These are phyloP conservation scores for Mirounga angustirostris DNA, from an alignment of 2,113 vertebrate genomes.

Conservation along the genomic window DNA sequence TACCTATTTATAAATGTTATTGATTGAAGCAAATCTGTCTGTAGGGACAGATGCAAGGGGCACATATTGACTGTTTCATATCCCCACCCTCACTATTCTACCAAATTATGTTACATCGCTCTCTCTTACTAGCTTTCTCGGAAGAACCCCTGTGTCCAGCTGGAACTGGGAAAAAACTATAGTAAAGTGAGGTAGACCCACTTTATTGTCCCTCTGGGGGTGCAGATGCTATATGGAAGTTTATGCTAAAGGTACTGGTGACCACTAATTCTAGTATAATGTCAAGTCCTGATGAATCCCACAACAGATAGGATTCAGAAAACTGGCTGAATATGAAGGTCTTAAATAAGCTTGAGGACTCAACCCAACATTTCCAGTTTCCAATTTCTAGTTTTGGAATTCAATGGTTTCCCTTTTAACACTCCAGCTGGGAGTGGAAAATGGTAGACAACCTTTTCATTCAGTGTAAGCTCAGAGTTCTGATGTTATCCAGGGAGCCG, in stretches of 20 bases:
- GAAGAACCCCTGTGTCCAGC: neutral
- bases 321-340: neutral
- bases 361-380: neutral
- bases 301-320: neutral
- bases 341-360: neutral
- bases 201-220: neutral
- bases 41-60: neutral
- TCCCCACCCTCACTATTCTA: neutral
- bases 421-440: neutral
- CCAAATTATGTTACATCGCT: neutral
- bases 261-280: neutral
- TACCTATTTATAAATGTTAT: neutral
- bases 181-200: neutral
- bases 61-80: neutral
- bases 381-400: constrained; percentile 8
- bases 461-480: neutral
- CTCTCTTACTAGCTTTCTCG: neutral
- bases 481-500: neutral
- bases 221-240: neutral
- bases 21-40: neutral
- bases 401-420: constrained; percentile 16
- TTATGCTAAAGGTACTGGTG: neutral
- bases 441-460: neutral
- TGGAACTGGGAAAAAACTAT: neutral
- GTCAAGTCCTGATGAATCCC: neutral